Base-by-base conservation (phyloP, 2,888 invertebrate genomes). In the Drosophila rubida region DNA sequence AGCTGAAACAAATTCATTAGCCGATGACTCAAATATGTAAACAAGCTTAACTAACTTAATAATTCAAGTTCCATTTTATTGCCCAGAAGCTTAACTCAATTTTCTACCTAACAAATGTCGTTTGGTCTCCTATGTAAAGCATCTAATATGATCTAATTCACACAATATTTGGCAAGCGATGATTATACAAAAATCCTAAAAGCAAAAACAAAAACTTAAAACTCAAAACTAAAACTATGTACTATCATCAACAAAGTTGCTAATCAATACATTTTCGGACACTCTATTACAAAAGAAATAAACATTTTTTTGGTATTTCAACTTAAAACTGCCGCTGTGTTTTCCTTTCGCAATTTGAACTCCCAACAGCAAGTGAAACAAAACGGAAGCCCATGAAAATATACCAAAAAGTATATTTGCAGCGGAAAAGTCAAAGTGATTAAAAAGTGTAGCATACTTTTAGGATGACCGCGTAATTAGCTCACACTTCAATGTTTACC, bases 261-360 rank as follows among this genome's bases (percentile, higher is more conserved):
- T 70, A 67, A 32, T 74, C 48, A 59, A 64, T 41, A 67, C 65
- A 80, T 70, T 84, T 73, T 80, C 84, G 57, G 60, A 64, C 53
- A 78, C 59, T 73, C 69, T 69, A 68, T 42, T 69, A 60, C 48
- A 77, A 61, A 69, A 23, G 61, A 80, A 80, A 79, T 75, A 84
- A 69, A 75, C 45, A 58, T 78, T 84, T 84, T 79, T 80, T 80
- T 75, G 79, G 79, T 81, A 81, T 78, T 83, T 79, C 81, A 80
- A 83, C 80, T 77, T 59, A 80, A 63, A 22, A 0, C 0, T 9
- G 19, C 14, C 7, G 22, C 54, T 59, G 60, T 30, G n/a, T n/a
- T 1, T 32, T 32, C n/a, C 4, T n/a, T 32, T 32, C 32, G n/a
- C 1, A 32, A 5, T 0, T 25, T 32, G 0, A 30, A 11, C n/a